Conservation (phyloP, 2,113 vertebrate species). For the Pygathrix nemaeus region DNA sequence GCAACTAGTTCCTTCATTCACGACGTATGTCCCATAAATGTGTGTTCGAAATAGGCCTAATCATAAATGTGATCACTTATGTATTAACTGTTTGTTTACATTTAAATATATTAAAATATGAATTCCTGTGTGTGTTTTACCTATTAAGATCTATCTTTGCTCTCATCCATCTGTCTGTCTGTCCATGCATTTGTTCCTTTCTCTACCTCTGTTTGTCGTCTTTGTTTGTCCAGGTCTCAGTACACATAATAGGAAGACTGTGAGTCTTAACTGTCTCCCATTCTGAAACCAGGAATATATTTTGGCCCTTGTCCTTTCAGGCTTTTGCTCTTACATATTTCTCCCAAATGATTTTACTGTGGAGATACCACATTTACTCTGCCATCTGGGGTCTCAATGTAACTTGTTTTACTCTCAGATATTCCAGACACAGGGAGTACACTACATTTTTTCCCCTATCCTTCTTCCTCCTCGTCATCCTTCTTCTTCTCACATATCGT, state of each 20-base stretch:
- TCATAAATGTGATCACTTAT: background rate
- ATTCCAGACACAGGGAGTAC: background rate
- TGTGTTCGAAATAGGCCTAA: background rate
- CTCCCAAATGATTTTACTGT: background rate
- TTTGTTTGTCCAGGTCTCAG: background rate
- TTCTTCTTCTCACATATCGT: background rate
- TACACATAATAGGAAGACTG: background rate
- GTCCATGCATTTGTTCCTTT: background rate
- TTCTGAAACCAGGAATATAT: background rate
- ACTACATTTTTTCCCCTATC: background rate
- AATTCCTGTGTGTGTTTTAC: background rate
- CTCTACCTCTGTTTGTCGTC: background rate
- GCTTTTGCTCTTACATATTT: background rate
- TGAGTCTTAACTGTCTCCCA: background rate
- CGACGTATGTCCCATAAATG: background rate
- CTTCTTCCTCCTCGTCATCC: background rate
- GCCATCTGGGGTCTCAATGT: background rate
- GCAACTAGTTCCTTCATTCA: background rate
- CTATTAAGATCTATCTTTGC: background rate
- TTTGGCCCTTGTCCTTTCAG: background rate
- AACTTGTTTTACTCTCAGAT: background rate
- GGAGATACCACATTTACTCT: background rate
- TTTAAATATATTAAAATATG: background rate
- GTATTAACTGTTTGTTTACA: background rate
- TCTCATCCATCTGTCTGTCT: too few species aligned